Conservation (phyloP, 2,797 vertebrate genomes). For the Halcyon badia region DNA sequence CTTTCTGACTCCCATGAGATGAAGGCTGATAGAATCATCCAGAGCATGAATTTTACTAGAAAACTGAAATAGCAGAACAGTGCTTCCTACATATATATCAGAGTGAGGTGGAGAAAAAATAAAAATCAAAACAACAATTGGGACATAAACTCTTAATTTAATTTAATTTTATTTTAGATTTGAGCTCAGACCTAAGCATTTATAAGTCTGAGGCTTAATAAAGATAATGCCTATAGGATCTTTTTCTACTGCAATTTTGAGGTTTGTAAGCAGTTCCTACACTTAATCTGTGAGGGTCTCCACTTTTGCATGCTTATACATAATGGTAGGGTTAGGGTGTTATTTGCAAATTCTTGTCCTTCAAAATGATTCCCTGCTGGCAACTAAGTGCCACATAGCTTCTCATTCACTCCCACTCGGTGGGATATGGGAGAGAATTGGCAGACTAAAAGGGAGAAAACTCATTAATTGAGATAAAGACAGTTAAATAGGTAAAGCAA, state of each 20-base stretch:
- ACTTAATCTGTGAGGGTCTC: background rate
- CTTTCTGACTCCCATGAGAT: background rate
- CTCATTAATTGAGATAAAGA: background rate
- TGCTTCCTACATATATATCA: background rate
- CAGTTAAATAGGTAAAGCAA: background rate
- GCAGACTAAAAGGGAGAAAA: background rate
- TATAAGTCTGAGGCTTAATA: background rate
- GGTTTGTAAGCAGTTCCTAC: background rate
- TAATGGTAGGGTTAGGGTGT: background rate
- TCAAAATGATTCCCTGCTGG: background rate
- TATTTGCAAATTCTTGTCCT: background rate
- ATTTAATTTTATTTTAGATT: background rate
- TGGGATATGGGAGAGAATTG: background rate
- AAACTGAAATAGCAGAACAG: background rate
- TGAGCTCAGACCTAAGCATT: background rate
- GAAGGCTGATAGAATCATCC: background rate
- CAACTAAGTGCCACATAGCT: background rate
- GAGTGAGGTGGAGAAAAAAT: background rate
- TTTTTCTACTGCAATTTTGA: background rate
- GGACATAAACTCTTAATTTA: background rate
- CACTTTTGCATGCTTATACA: background rate
- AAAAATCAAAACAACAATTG: background rate
- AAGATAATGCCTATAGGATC: background rate
- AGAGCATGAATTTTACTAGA: background rate
- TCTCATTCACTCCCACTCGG: background rate